Evolutionary conservation across 1,140 invertebrate genomes (phyloP).

Genomic region (Drosophila ambigua): DNA sequence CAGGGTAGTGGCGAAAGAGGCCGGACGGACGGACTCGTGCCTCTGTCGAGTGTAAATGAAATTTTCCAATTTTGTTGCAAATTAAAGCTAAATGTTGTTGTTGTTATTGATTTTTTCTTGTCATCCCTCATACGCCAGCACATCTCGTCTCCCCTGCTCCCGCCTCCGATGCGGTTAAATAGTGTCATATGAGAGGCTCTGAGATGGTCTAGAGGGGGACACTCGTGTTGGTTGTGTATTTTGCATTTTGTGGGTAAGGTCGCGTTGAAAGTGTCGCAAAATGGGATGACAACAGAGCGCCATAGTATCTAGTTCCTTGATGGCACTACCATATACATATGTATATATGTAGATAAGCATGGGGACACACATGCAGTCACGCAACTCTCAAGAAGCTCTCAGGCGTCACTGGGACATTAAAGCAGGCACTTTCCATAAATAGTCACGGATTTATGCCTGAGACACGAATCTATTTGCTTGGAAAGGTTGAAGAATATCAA

Average conservation of each 20-base stretch:
- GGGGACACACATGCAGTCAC: too few species aligned
- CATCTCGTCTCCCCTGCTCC: neutral
- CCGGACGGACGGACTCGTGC: slow-evolving; percentile 16
- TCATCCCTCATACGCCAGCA: neutral
- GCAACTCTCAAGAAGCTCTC: slow-evolving; percentile 28
- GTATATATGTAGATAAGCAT: too few species aligned
- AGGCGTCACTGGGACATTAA: slow-evolving; percentile 33
- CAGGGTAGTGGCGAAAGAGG: neutral
- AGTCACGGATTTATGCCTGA: slow-evolving; percentile 30
- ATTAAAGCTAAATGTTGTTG: slow-evolving; percentile 57
- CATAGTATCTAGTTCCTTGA: neutral
- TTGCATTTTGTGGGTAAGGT: slow-evolving; percentile 55
- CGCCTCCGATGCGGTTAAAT: slow-evolving; percentile 39
- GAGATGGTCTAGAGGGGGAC: neutral
- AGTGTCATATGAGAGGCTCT: slow-evolving; percentile 32
- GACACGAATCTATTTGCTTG: neutral
- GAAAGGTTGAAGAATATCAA: neutral
- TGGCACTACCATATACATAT: neutral
- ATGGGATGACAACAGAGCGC: slow-evolving; percentile 26
- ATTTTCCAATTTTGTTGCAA: slow-evolving; percentile 67
- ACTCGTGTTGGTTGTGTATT: slow-evolving; percentile 15
- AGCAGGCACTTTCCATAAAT: slow-evolving; percentile 39
- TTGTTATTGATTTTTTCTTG: slow-evolving; percentile 69
- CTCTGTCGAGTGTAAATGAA: slow-evolving; percentile 73
- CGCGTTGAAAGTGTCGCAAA: slow-evolving; percentile 57